These are phyloP conservation scores for Pollachius pollachius DNA, from an alignment of 2,113 vertebrate genomes.

Conservation along the genomic window DNA sequence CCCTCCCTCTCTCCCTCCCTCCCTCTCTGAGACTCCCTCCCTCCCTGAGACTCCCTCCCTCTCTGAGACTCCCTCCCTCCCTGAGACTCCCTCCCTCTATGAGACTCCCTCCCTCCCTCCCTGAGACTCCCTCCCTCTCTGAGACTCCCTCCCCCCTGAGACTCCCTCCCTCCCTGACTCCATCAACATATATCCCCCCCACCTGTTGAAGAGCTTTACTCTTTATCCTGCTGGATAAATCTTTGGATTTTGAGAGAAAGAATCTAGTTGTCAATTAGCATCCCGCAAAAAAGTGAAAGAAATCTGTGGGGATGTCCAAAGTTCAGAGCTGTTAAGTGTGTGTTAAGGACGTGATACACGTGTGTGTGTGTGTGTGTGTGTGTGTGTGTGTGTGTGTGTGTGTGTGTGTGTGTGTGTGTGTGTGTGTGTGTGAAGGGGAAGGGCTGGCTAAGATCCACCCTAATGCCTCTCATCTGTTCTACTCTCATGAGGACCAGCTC, in stretches of 20 bases:
- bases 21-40: no score
- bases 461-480: no score
- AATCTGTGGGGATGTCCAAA: slow-evolving; percentile 41
- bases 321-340: slow-evolving; percentile 20
- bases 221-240: slow-evolving; percentile 34
- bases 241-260: slow-evolving; percentile 38
- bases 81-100: no score
- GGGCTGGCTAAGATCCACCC: slow-evolving; percentile 27
- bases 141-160: no score
- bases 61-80: no score
- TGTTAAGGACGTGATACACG: slow-evolving; percentile 44
- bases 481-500: no score
- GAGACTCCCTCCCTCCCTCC: no score
- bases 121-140: no score
- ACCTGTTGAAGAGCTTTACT: slow-evolving; percentile 2
- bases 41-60: no score
- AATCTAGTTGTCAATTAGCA: slow-evolving; percentile 43
- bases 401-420: slow-evolving; percentile 28
- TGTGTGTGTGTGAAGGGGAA: slow-evolving; percentile 29
- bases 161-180: background rate
- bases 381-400: slow-evolving; percentile 7
- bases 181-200: slow-evolving; percentile 10
- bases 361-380: slow-evolving; percentile 23
- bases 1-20: no score
- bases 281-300: slow-evolving; percentile 25